A percentile compares a stretch with the other conserved stretches of the same genome.
Conservation (phyloP, 1,140 invertebrate genomes). For the Eufriesea mexicana region DNA sequence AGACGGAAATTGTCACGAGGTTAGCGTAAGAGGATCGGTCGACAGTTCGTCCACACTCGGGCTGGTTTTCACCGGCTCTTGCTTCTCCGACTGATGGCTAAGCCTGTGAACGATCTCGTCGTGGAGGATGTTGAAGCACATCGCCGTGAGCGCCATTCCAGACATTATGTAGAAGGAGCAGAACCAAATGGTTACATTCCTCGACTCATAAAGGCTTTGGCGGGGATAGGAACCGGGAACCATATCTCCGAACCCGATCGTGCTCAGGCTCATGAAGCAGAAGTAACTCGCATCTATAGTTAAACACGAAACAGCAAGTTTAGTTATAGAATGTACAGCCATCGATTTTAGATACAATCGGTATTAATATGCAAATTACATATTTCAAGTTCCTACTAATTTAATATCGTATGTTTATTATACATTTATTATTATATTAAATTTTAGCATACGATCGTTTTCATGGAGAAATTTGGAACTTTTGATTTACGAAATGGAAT, state of each 20-base stretch:
- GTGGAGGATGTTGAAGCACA: conserved; percentile 98
- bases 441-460: too few species aligned
- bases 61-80: conserved; percentile 80
- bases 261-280: conserved; percentile 96
- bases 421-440: too few species aligned
- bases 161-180: conserved; percentile 97
- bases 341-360: not conserved
- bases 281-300: conserved; percentile 93
- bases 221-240: conserved; percentile 88
- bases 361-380: not conserved
- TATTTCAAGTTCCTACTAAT: not conserved
- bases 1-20: conserved; percentile 87
- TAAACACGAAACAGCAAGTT: conserved; percentile 40
- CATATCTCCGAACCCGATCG: conserved; percentile 95
- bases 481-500: too few species aligned
- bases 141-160: conserved; percentile 97
- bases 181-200: conserved; percentile 90
- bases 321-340: not conserved
- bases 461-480: too few species aligned
- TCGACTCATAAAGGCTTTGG: conserved; percentile 84
- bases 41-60: conserved; percentile 83
- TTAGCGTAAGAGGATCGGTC: conserved; percentile 83
- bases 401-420: too few species aligned
- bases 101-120: conserved; percentile 93
- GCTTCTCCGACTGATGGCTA: conserved; percentile 84